Evolutionary conservation across 2,113 vertebrate genomes (phyloP).

Genomic region (Chionodraco myersi): DNA sequence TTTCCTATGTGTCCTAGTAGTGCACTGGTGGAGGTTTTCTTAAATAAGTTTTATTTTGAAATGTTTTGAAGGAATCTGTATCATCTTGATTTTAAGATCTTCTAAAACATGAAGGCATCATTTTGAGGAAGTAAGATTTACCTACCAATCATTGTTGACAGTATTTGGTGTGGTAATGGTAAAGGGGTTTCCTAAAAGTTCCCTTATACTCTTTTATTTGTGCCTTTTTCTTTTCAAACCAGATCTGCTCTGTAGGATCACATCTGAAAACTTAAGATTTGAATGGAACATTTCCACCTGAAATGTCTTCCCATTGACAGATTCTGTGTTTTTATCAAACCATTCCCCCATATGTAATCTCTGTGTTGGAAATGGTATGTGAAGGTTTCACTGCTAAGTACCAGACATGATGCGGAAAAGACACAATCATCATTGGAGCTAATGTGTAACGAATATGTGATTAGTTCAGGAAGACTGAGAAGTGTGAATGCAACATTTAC

Average conservation of each 20-base stretch:
- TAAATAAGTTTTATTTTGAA: slow-evolving; percentile 32
- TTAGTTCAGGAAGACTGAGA: slow-evolving; percentile 1
- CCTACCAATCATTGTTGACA: slow-evolving; percentile 1
- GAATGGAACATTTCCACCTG: neutral
- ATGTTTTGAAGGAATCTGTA: neutral
- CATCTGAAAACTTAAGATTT: neutral
- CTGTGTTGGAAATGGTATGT: neutral
- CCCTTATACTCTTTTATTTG: slow-evolving; percentile 62
- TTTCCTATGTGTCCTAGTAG: slow-evolving; percentile 6
- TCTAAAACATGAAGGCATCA: slow-evolving; percentile 1
- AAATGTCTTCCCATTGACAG: neutral
- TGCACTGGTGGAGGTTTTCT: slow-evolving; percentile 7
- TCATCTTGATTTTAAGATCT: slow-evolving; percentile 1
- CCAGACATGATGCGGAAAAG: neutral
- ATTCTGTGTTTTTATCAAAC: slow-evolving; percentile 30
- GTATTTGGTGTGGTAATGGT: slow-evolving; percentile 4
- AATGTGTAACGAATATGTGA: slow-evolving; percentile 1
- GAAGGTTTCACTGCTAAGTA: slow-evolving; percentile 4
- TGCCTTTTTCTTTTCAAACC: slow-evolving; percentile 73
- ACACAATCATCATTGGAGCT: neutral
- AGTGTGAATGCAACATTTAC: slow-evolving; percentile 20
- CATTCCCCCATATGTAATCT: neutral
- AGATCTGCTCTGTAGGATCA: slow-evolving; percentile 20
- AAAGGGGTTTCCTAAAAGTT: slow-evolving; percentile 6
- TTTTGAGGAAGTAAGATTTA: slow-evolving; percentile 2